Percentiles rank a stretch among this genome's conserved stretches.
These are phyloP conservation scores for Salticus scenicus DNA, from an alignment of 2,888 invertebrate genomes.

Conservation along the genomic window DNA sequence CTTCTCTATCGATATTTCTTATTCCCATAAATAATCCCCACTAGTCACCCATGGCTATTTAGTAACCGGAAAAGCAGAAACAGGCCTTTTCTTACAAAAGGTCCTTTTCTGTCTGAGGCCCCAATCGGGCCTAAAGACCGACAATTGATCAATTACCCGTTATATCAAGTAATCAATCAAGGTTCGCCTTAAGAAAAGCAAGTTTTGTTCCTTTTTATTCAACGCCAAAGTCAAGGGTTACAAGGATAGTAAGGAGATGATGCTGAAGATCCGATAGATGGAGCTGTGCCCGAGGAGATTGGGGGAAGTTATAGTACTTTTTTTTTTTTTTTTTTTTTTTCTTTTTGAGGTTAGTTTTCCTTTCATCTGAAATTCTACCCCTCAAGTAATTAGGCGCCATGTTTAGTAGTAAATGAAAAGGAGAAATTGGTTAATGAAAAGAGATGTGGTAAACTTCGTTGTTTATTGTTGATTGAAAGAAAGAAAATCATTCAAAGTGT, in stretches of 20 bases:
- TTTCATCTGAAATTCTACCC: not conserved
- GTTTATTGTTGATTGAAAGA: not conserved
- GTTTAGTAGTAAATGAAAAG: conserved; percentile 21
- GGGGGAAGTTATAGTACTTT: conserved; percentile 30
- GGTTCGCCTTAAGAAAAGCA: conserved; percentile 26
- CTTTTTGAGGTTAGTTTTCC: not conserved
- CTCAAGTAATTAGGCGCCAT: conserved; percentile 29
- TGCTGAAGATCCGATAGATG: conserved; percentile 18
- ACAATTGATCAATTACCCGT: conserved; percentile 63
- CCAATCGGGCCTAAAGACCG: conserved; percentile 44
- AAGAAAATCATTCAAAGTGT: not conserved
- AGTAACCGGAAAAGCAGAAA: conserved; percentile 39
- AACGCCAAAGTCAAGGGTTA: conserved; percentile 45
- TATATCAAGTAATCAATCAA: conserved; percentile 49
- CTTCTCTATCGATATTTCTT: conserved; percentile 10
- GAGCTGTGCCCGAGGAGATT: conserved; percentile 18
- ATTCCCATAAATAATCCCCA: conserved; percentile 30
- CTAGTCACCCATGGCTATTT: conserved; percentile 40
- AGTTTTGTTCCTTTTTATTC: conserved; percentile 17
- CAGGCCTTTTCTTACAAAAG: conserved; percentile 29
- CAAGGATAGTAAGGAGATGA: not conserved
- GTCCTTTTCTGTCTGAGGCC: conserved; percentile 19
- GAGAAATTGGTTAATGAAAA: not conserved
- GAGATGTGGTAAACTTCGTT: not conserved
- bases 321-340: conserved; percentile 5